Conservation (phyloP, 2,888 invertebrate genomes). For the Apomyelois bistriatella region DNA sequence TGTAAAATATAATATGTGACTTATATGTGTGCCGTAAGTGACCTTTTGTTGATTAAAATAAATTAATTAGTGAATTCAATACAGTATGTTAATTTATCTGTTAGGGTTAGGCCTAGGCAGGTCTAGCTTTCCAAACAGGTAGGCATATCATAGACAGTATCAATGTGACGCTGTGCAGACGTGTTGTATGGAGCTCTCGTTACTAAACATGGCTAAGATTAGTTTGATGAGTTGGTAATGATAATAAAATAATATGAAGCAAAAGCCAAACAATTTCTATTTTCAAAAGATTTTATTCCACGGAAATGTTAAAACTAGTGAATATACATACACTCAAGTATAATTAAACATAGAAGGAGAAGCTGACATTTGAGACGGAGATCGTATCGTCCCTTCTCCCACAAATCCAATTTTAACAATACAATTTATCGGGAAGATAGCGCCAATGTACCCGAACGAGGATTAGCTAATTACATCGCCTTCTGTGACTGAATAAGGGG, state of each 20-base stretch:
- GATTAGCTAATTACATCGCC: slow-evolving; percentile 4
- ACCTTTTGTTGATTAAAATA: too few relatives aligned
- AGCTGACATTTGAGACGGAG: neutral
- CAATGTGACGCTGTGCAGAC: too few relatives aligned
- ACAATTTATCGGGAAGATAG: slow-evolving; percentile 1
- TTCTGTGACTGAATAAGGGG: neutral
- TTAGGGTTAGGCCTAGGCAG: too few relatives aligned
- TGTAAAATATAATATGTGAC: too few relatives aligned
- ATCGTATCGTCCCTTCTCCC: neutral
- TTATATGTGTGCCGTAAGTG: too few relatives aligned
- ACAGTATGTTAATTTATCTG: too few relatives aligned
- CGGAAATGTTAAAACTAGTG: neutral
- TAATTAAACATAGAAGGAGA: neutral
- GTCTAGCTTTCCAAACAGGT: too few relatives aligned
- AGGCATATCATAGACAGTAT: too few relatives aligned
- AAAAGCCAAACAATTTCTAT: neutral
- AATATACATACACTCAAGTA: neutral
- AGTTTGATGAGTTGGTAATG: too few relatives aligned
- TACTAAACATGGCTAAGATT: too few relatives aligned
- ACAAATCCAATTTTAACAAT: slow-evolving; percentile 8
- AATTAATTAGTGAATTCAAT: too few relatives aligned
- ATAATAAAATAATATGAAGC: neutral
- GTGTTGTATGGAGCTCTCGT: too few relatives aligned
- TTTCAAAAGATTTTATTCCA: neutral
- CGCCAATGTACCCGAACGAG: neutral